Conservation (phyloP, 1,140 invertebrate genomes). For the Telenomus remus region DNA sequence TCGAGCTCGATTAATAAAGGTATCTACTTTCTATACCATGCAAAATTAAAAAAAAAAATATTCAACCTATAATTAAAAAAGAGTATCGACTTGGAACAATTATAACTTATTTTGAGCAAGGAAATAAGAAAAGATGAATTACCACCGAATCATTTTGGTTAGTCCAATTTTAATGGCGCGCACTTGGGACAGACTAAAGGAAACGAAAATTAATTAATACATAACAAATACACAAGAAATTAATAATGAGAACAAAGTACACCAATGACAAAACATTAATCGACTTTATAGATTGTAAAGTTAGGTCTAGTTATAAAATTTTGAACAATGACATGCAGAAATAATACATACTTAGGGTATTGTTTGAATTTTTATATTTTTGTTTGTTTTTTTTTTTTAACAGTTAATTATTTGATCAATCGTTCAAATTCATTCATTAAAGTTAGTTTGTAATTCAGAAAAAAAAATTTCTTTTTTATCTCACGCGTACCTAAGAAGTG, state of each 20-base stretch:
- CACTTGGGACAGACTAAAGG: too few species aligned
- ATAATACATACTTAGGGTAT: not conserved
- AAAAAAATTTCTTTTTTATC: conserved; percentile 20
- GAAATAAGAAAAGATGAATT: too few species aligned
- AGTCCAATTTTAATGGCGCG: too few species aligned
- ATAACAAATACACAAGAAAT: conserved; percentile 2
- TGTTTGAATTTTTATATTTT: too few species aligned
- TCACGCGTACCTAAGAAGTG: conserved; percentile 23
- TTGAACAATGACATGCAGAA: not conserved
- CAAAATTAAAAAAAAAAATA: conserved; percentile 70
- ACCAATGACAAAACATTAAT: conserved; percentile 12
- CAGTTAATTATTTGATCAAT: too few species aligned
- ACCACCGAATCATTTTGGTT: too few species aligned
- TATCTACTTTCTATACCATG: conserved; percentile 74
- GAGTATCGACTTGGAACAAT: not conserved
- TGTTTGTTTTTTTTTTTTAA: too few species aligned
- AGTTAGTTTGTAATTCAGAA: too few species aligned
- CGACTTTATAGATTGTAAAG: conserved; percentile 9
- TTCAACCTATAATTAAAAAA: conserved; percentile 56
- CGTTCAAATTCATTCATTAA: too few species aligned
- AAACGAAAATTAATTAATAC: too few species aligned
- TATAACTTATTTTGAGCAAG: too few species aligned
- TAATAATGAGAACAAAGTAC: not conserved
- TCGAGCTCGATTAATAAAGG: conserved; percentile 64
- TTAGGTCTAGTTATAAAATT: conserved; percentile 1